A percentile compares a stretch with the other conserved stretches of the same genome.
Conservation (phyloP, 2,888 invertebrate species). For the Drosophila mulleri region DNA sequence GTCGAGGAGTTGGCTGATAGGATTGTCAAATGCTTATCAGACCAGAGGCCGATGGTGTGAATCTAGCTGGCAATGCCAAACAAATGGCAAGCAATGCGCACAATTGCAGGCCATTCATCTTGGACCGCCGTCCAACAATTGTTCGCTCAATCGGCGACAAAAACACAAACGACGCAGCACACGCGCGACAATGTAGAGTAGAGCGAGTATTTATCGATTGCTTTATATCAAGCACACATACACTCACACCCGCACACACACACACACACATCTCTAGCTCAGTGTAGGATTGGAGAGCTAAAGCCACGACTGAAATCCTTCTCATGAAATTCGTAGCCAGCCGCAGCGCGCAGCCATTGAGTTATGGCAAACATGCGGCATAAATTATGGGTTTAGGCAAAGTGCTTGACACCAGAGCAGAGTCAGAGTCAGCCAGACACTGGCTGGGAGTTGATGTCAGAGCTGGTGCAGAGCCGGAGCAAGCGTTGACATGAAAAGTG, state of each 20-base stretch:
- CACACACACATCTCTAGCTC: constrained; percentile 4
- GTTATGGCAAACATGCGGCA: constrained; percentile 80
- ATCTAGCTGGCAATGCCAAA: constrained; percentile 54
- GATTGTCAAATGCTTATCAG: constrained; percentile 50
- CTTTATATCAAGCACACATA: constrained; percentile 53
- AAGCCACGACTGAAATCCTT: constrained; percentile 29
- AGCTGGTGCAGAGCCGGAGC: constrained; percentile 12
- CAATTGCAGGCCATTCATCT: constrained; percentile 79
- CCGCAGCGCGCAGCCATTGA: constrained; percentile 64
- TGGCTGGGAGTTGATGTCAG: constrained; percentile 17
- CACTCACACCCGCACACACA: neutral
- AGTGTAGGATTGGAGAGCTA: constrained; percentile 9
- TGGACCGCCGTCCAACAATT: constrained; percentile 64
- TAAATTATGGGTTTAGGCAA: constrained; percentile 73
- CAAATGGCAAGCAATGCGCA: constrained; percentile 72
- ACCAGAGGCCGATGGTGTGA: constrained; percentile 41
- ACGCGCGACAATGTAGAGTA: constrained; percentile 4
- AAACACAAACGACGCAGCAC: constrained; percentile 34
- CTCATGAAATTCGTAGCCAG: constrained; percentile 40
- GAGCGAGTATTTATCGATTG: constrained; percentile 70
- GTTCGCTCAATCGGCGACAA: constrained; percentile 74
- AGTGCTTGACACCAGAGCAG: constrained; percentile 49
- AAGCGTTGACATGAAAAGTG: constrained; percentile 74
- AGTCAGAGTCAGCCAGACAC: neutral
- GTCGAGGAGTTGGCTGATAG: constrained; percentile 30